Conservation (phyloP, 2,113 vertebrate genomes). For the Scopus umbretta region DNA sequence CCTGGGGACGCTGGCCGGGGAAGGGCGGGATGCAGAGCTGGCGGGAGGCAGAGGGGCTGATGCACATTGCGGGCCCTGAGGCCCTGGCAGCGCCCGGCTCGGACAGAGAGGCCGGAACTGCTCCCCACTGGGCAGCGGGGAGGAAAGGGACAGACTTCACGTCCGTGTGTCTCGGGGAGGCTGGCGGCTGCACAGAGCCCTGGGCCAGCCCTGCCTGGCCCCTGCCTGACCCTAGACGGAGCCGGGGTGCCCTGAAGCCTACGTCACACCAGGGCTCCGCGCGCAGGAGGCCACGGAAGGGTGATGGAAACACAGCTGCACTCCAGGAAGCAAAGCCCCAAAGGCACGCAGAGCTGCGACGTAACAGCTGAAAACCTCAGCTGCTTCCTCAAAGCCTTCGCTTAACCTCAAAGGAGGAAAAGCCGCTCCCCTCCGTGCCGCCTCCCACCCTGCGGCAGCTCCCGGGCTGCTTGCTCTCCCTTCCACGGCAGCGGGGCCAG, state of each 20-base stretch:
- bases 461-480: neutral
- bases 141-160: too few species aligned
- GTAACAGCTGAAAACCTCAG: neutral
- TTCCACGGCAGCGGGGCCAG: fast-evolving
- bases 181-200: neutral
- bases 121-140: fast-evolving
- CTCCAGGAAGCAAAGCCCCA: constrained; percentile 23
- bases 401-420: neutral
- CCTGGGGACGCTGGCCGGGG: fast-evolving
- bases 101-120: fast-evolving
- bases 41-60: neutral
- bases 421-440: fast-evolving
- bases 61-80: fast-evolving
- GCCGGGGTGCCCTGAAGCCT: neutral
- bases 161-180: fast-evolving
- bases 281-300: neutral
- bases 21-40: neutral
- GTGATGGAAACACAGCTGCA: neutral
- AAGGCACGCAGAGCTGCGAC: neutral
- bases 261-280: fast-evolving
- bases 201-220: neutral
- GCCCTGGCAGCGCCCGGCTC: neutral
- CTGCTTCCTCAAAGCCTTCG: neutral
- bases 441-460: fast-evolving
- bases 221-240: neutral